A percentile compares a stretch with the other conserved stretches of the same genome.
phyloP scores from a whole-genome alignment of 2,888 invertebrate genomes.

The Drosophila infuscata region DNA sequence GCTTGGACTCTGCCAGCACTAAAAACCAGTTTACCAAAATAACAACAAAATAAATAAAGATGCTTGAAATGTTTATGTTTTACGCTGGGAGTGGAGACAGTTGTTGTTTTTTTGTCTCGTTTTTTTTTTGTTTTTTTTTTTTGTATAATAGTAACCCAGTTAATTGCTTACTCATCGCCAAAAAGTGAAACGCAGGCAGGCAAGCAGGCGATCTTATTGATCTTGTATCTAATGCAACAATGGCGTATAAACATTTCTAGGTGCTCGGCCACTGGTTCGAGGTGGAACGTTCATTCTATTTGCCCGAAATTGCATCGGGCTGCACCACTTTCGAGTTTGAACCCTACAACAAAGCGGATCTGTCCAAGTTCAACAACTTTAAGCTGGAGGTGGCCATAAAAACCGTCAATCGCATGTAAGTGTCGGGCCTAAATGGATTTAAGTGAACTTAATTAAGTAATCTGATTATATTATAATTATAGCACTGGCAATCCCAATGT shows the following conservation, averaged over 20 bases:
- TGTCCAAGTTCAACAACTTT: constrained; percentile 86
- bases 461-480: constrained; percentile 28
- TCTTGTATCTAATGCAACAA: constrained; percentile 16
- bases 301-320: constrained; percentile 89
- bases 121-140: constrained; percentile 7
- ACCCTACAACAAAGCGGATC: constrained; percentile 80
- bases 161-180: constrained; percentile 56
- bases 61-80: constrained; percentile 59
- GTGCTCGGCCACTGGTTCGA: constrained; percentile 91
- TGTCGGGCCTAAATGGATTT: constrained; percentile 14
- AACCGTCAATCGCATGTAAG: constrained; percentile 89
- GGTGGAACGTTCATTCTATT: constrained; percentile 91
- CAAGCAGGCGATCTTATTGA: constrained; percentile 18
- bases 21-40: constrained; percentile 57
- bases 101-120: constrained; percentile 8
- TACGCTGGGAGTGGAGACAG: constrained; percentile 45
- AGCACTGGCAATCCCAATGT: constrained; percentile 88
- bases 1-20: constrained; percentile 16
- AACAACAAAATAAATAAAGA: constrained; percentile 28
- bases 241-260: constrained; percentile 54
- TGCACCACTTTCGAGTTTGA: constrained; percentile 89
- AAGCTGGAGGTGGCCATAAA: constrained; percentile 88
- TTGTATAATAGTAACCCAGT: constrained; percentile 68
- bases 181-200: constrained; percentile 50
- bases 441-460: not conserved